phyloP scores from a whole-genome alignment of 2,888 invertebrate species.

The Cheiracanthium punctorium region DNA sequence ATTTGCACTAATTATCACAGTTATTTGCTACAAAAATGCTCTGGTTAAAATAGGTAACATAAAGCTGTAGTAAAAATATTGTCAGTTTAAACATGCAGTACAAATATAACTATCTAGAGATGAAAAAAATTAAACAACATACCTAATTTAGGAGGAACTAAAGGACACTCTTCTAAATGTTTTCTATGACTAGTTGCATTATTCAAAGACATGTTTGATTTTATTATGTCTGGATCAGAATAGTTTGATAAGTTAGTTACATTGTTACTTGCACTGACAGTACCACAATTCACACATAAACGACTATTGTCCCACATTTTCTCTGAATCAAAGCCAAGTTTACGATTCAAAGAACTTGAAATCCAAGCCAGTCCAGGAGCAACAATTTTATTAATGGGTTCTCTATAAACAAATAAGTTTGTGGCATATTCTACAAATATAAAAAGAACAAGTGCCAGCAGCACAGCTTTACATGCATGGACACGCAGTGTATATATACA shows the following conservation, averaged over 20 bases:
- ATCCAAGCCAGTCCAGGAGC: slow-evolving; percentile 65
- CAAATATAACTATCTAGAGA: too few relatives aligned
- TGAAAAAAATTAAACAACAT: too few relatives aligned
- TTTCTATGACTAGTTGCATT: slow-evolving; percentile 71
- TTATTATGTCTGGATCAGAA: slow-evolving; percentile 78
- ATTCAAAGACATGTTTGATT: slow-evolving; percentile 9
- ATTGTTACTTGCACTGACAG: slow-evolving; percentile 39
- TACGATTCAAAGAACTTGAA: slow-evolving; percentile 42
- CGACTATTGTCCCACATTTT: slow-evolving; percentile 31
- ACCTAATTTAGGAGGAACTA: slow-evolving; percentile 82
- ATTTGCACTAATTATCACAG: too few relatives aligned
- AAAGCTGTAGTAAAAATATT: too few relatives aligned
- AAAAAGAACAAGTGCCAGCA: slow-evolving; percentile 81
- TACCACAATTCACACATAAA: slow-evolving; percentile 10
- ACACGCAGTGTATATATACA: slow-evolving; percentile 74
- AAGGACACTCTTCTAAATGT: slow-evolving; percentile 79
- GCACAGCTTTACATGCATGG: slow-evolving; percentile 80
- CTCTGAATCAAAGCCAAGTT: slow-evolving; percentile 26
- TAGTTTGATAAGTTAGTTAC: slow-evolving; percentile 6
- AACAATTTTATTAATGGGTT: slow-evolving; percentile 66
- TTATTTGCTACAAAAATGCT: too few relatives aligned
- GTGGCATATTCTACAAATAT: slow-evolving; percentile 84
- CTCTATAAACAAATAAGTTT: slow-evolving; percentile 76
- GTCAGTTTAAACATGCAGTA: too few relatives aligned
- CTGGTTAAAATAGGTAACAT: too few relatives aligned